Evolutionary conservation across 2,797 vertebrate genomes (phyloP).

Genomic region (Pangasius mekongensis): DNA sequence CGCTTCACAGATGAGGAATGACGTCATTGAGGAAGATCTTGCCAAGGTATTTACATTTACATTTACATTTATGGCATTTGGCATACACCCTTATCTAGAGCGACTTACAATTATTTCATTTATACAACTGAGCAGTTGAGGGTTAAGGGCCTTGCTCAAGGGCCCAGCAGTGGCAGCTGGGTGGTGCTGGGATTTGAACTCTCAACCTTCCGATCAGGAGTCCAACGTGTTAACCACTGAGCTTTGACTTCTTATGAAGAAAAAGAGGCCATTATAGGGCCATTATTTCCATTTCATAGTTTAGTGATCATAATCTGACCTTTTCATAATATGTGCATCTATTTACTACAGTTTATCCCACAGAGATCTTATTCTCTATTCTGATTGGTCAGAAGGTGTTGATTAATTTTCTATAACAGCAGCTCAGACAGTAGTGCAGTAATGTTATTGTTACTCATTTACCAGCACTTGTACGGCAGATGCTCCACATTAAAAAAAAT

Average conservation of each 20-base stretch:
- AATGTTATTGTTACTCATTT: not conserved
- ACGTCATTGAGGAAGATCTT: constrained; percentile 98
- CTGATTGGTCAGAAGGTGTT: not conserved
- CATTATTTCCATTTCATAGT: not conserved
- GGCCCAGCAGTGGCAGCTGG: no score
- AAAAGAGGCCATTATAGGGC: not conserved
- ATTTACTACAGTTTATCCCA: not conserved
- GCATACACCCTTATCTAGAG: no score
- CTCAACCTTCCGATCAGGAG: no score
- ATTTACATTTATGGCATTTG: no score
- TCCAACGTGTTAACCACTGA: no score
- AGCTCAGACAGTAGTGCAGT: not conserved
- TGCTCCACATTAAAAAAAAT: not conserved
- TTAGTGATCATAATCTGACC: not conserved
- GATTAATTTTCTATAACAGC: not conserved
- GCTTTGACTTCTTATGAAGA: not conserved
- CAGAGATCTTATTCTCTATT: not conserved
- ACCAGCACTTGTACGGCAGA: not conserved
- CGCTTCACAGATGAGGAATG: constrained; percentile 98
- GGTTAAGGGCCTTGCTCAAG: no score
- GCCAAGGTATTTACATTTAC: constrained; percentile 84
- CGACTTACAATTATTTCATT: no score
- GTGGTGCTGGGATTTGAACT: no score
- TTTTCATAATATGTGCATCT: not conserved
- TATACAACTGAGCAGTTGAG: no score